Percentiles rank a stretch among this genome's conserved stretches.
Conservation (phyloP, 2,888 invertebrate genomes). For the Microplitis manilae region DNA sequence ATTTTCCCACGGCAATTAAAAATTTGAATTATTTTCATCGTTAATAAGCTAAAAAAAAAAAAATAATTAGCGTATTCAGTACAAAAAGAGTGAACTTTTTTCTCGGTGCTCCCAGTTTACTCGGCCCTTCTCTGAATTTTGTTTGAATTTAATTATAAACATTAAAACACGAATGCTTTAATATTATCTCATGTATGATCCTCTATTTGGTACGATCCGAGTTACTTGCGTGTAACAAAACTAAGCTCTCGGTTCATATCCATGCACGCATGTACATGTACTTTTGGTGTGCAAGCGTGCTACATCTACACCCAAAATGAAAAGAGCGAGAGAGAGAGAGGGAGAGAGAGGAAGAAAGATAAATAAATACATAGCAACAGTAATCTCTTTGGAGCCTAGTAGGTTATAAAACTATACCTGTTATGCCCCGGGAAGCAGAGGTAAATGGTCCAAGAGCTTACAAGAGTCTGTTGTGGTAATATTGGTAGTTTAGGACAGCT, state of each 20-base stretch:
- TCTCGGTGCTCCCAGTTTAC: no score
- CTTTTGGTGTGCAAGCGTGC: conserved; percentile 13
- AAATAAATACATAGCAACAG: conserved; percentile 41
- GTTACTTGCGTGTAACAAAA: neutral
- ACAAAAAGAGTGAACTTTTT: no score
- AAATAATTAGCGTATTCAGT: no score
- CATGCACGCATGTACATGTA: neutral
- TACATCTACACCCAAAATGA: neutral
- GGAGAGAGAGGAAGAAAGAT: neutral
- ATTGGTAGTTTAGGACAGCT: conserved; percentile 1
- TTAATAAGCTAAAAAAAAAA: no score
- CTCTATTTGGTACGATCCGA: neutral
- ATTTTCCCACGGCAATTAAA: no score
- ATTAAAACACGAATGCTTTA: conserved; percentile 3
- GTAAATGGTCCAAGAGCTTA: conserved; percentile 38
- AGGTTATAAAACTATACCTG: conserved; percentile 41
- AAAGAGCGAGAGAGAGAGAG: conserved; percentile 9
- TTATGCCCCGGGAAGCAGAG: conserved; percentile 32
- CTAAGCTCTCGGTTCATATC: neutral
- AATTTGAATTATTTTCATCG: no score
- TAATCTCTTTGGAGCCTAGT: conserved; percentile 43
- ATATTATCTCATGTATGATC: conserved; percentile 8
- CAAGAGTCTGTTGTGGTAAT: conserved; percentile 15
- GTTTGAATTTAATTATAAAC: conserved; percentile 5
- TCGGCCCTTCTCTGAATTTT: neutral